Evolutionary conservation across 53 echinoderm and acorn worm genomes (phyloP).

Genomic region (Echinometra lucunter): DNA sequence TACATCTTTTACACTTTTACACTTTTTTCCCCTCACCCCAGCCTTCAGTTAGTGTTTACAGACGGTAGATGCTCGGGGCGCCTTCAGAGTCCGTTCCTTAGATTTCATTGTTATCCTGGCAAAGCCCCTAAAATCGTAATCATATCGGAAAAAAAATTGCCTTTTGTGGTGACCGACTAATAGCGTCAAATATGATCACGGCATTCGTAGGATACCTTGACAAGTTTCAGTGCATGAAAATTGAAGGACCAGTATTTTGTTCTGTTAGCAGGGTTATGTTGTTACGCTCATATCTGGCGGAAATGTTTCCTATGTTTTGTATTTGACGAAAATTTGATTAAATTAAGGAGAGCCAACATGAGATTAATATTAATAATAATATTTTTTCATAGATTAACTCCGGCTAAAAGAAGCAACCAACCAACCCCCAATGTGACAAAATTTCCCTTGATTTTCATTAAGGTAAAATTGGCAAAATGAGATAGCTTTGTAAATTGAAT

Average conservation of each 20-base stretch:
- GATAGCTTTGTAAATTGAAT: background rate
- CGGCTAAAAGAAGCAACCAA: background rate
- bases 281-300: background rate
- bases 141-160: conserved; percentile 12
- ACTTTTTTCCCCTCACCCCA: background rate
- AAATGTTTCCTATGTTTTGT: background rate
- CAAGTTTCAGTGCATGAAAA: conserved; percentile 25
- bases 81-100: background rate
- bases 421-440: background rate
- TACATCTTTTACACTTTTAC: background rate
- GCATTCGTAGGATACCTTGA: background rate
- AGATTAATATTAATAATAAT: background rate
- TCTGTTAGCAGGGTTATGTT: no score
- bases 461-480: background rate
- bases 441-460: background rate
- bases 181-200: conserved; percentile 52
- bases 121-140: conserved; percentile 55
- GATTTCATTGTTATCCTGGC: background rate
- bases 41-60: background rate
- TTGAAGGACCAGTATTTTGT: background rate
- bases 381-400: background rate
- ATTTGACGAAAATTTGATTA: conserved; percentile 11
- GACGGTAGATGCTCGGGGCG: background rate
- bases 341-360: background rate
- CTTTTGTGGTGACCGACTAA: conserved; percentile 59